Evolutionary conservation across 2,113 vertebrate genomes (phyloP), one percentile per base, ranked within the genome.

Genomic region (Centropristis striata): DNA sequence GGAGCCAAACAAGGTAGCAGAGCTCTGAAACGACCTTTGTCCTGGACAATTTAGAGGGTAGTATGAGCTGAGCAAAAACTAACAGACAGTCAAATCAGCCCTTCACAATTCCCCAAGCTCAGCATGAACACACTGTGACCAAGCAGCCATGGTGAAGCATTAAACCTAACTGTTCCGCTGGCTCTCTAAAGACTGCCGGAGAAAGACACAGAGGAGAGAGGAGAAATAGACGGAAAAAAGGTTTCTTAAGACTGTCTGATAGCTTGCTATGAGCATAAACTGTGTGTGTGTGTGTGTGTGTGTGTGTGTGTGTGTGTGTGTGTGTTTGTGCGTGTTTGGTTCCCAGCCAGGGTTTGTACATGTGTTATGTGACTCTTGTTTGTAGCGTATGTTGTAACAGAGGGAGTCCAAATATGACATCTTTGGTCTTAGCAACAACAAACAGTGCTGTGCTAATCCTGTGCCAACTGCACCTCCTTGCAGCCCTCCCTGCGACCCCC

Each of bases 331-430:
- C 58, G 65, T 66, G 49, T 60, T 51, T 87, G 81, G 54, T 27
- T 69, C 20, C 28, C 68, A 36, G 81, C 83, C 69, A 84, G 25
- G 21, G 32, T 74, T 74, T 83, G 39, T 84, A 70, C 28, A 66
- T 60, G 78, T 68, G 72, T 81, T 75, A 83, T 57, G 49, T 51
- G 60, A 86, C 73, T 80, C 71, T 32, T 49, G 51, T 80, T 77
- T 81, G 74, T 72, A 80, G 78, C 66, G 27, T 85, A 87, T 87
- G 86, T 27, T 76, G 39, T n/a, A 88, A 79, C 82, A 88, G 82
- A 89, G 78, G 85, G 86, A 84, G 71, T 75, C 75, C 59, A 81
- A 80, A 75, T 76, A 85, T 85, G 90, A 73, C 83, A 89, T 85
- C 73, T 85, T 85, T 81, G 68, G 81, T 73, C 67, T 75, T 57